Evolutionary conservation across 2,888 invertebrate species (phyloP), one percentile per base, ranked within the genome.

Genomic region (Athalia rosae): DNA sequence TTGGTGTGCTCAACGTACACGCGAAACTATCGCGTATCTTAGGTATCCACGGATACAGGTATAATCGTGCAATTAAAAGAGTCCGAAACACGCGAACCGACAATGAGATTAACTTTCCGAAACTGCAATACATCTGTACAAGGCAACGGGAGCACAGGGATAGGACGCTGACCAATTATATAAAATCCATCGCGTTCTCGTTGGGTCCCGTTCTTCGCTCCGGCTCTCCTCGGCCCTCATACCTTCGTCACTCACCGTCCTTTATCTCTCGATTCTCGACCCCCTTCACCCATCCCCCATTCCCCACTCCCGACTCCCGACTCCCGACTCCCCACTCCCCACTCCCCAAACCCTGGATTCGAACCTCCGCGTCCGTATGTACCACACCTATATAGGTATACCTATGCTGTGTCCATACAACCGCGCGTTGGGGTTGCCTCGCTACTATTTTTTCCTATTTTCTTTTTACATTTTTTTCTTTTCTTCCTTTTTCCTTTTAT

Each of bases 81-180:
- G 28, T 28, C 28, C 28, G 28, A 28, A 28, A 28, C 28, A 28
- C 28, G 28, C 28, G 28, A 28, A 28, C 28, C 28, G 28, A 28
- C 28, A 28, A 28, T 28, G 28, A 28, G 2, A 28, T 28, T 2
- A 28, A 28, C 28, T 28, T 28, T 28, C 0, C 53, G n/a, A 11
- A 7, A 11, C 4, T 53, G 11, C 11, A 1, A 53, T n/a, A 53
- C n/a, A n/a, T 7, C 11, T 7, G n/a, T 53, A 11, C 53, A 53
- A 4, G 5, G 61, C 61, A 15, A n/a, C 8, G 9, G 4, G 28
- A n/a, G 13, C n/a, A 15, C 61, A 28, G 13, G 86, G 83, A n/a
- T n/a, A n/a, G n/a, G n/a, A 83, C 83, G 84, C 86, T 86, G 86
- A 85, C 88, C 88, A 87, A 87, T 88, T 87, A 86, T 86, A 87